phyloP scores from a whole-genome alignment of 2,113 vertebrate species.

The Spea multiplicata region DNA sequence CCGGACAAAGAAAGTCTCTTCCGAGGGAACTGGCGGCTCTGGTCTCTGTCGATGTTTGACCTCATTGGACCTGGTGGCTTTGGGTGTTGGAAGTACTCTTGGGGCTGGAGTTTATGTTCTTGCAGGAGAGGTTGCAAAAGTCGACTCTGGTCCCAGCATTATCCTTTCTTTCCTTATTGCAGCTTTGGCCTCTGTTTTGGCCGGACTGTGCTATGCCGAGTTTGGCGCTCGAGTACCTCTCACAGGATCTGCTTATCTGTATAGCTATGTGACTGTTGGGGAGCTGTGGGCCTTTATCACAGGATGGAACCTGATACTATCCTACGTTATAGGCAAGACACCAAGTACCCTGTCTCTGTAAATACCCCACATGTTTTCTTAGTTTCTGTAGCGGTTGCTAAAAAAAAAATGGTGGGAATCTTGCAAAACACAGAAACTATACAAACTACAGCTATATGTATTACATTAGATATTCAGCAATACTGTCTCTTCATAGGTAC shows the following conservation, averaged over 20 bases:
- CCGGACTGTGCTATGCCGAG: slow-evolving; percentile 80
- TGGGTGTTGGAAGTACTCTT: slow-evolving; percentile 82
- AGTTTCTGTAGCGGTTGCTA: too few relatives aligned
- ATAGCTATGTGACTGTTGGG: slow-evolving; percentile 80
- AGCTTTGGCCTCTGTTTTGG: slow-evolving; percentile 73
- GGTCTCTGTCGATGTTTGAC: slow-evolving; percentile 73
- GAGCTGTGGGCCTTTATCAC: slow-evolving; percentile 81
- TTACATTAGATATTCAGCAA: too few relatives aligned
- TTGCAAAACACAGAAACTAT: too few relatives aligned
- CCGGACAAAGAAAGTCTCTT: slow-evolving; percentile 67
- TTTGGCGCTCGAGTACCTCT: slow-evolving; percentile 76
- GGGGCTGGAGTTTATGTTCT: slow-evolving; percentile 82
- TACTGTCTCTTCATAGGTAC: slow-evolving; percentile 62
- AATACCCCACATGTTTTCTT: too few relatives aligned
- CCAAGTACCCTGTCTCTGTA: too few relatives aligned
- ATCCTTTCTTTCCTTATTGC: slow-evolving; percentile 81
- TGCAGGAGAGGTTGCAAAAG: slow-evolving; percentile 80
- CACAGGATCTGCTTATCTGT: slow-evolving; percentile 82
- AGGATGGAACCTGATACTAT: slow-evolving; percentile 84
- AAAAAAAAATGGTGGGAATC: too few relatives aligned
- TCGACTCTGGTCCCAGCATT: slow-evolving; percentile 74
- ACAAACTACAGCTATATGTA: too few relatives aligned
- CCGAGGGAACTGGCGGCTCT: slow-evolving; percentile 58
- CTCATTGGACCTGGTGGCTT: slow-evolving; percentile 71
- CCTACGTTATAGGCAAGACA: slow-evolving; percentile 76